Percentiles rank a stretch among this genome's conserved stretches.
Evolutionary conservation across 2,888 invertebrate species (phyloP).

Genomic region (Lycophotia porphyrea): DNA sequence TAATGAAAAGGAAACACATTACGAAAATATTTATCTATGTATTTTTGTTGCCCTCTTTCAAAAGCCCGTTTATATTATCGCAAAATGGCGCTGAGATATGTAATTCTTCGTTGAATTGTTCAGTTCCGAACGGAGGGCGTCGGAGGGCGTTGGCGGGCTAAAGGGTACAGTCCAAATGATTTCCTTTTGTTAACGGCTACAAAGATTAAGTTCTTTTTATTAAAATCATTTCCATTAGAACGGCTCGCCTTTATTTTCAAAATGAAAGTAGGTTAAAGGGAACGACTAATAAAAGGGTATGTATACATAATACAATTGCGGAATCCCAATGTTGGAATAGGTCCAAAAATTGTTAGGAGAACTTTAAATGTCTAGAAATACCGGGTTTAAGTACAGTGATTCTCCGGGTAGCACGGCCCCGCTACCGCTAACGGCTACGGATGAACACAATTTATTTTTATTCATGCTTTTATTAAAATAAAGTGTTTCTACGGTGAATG

Average conservation of each 20-base stretch:
- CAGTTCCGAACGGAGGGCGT: conserved; percentile 58
- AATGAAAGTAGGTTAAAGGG: conserved; percentile 53
- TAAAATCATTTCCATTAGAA: conserved; percentile 64
- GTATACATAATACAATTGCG: conserved; percentile 46
- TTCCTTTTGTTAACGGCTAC: conserved; percentile 64
- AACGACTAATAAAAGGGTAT: conserved; percentile 48
- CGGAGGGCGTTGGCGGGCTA: conserved; percentile 25
- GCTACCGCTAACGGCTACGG: conserved; percentile 32
- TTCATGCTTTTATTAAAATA: conserved; percentile 44
- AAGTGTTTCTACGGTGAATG: conserved; percentile 19
- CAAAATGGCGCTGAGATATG: conserved; percentile 62
- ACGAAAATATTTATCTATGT: not conserved
- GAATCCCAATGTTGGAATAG: conserved; percentile 59
- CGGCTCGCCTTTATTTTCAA: conserved; percentile 54
- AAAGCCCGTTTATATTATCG: conserved; percentile 45
- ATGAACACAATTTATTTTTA: conserved; percentile 55
- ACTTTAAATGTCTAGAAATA: conserved; percentile 57
- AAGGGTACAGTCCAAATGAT: conserved; percentile 62
- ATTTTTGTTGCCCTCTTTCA: conserved; percentile 14
- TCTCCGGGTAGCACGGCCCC: conserved; percentile 28
- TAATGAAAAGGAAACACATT: conserved; percentile 7
- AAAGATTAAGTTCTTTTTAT: conserved; percentile 68
- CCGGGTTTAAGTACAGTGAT: conserved; percentile 59
- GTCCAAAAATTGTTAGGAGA: conserved; percentile 59
- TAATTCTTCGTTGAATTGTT: conserved; percentile 64